Conservation (phyloP, 1,140 invertebrate species). For the Elymnias hypermnestra region DNA sequence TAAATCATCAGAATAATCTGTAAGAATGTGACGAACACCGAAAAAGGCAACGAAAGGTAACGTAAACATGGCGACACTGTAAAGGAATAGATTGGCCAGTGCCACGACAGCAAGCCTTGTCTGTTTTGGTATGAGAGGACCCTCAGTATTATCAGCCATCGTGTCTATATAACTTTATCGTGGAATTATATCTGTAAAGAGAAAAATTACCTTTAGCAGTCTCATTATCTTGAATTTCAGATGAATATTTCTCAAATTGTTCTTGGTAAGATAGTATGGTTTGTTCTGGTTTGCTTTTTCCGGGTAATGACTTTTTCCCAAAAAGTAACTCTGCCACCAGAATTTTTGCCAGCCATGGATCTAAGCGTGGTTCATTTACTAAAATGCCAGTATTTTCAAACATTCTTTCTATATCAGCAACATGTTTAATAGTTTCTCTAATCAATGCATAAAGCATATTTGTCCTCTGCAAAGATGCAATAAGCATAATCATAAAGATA, state of each 20-base stretch:
- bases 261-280: conserved; percentile 82
- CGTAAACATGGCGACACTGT: conserved; percentile 89
- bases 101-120: conserved; percentile 70
- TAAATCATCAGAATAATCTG: conserved; percentile 78
- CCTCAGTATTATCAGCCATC: conserved; percentile 61
- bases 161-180: conserved; percentile 23
- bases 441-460: conserved; percentile 85
- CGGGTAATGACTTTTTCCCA: conserved; percentile 83
- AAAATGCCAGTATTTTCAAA: conserved; percentile 80
- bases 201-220: conserved; percentile 68
- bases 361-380: conserved; percentile 80
- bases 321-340: conserved; percentile 89
- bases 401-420: conserved; percentile 79
- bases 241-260: conserved; percentile 52
- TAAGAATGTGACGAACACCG: conserved; percentile 78
- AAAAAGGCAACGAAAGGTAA: conserved; percentile 87
- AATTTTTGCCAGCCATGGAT: conserved; percentile 83
- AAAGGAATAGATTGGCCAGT: conserved; percentile 83
- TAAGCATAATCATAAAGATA: neutral
- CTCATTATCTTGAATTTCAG: conserved; percentile 43
- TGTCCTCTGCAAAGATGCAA: conserved; percentile 79
- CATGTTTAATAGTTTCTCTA: conserved; percentile 82
- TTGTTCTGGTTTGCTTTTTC: conserved; percentile 82
- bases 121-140: conserved; percentile 62
- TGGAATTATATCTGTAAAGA: conserved; percentile 59